Conservation (phyloP, 2,797 vertebrate genomes). For the Numenius phaeopus region DNA sequence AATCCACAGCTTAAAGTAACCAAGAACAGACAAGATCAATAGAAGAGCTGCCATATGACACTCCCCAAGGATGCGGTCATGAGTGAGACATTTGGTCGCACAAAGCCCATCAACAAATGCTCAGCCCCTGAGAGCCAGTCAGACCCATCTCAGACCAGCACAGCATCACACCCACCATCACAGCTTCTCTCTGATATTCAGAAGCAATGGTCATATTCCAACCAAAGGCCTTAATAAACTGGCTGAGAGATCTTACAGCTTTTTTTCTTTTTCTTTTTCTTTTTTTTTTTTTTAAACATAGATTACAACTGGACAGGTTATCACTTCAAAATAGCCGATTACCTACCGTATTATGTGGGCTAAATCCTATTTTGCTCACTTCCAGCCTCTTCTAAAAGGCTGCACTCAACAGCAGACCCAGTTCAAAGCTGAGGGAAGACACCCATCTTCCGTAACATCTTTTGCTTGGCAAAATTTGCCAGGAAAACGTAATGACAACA, state of each 20-base stretch:
- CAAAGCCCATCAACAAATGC: background rate
- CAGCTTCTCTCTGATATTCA: background rate
- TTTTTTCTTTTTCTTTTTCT: background rate
- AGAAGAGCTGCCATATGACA: fast-evolving
- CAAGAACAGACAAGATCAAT: background rate
- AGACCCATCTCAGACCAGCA: fast-evolving
- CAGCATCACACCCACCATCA: background rate
- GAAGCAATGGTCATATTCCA: fast-evolving
- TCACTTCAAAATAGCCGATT: fast-evolving
- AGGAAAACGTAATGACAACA: background rate
- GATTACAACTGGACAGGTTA: no score
- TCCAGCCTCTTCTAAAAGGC: background rate
- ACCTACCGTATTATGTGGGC: fast-evolving
- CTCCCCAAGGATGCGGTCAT: fast-evolving
- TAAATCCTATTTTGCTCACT: background rate
- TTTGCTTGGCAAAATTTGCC: fast-evolving
- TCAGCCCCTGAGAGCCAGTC: background rate
- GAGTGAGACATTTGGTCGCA: background rate
- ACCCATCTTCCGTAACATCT: background rate
- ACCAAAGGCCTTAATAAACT: background rate
- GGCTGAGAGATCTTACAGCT: background rate
- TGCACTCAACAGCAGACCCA: background rate
- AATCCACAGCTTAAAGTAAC: background rate
- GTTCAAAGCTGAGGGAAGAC: fast-evolving
- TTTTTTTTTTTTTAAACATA: background rate